Evolutionary conservation across 2,113 vertebrate genomes (phyloP).

Genomic region (Rhea americana): DNA sequence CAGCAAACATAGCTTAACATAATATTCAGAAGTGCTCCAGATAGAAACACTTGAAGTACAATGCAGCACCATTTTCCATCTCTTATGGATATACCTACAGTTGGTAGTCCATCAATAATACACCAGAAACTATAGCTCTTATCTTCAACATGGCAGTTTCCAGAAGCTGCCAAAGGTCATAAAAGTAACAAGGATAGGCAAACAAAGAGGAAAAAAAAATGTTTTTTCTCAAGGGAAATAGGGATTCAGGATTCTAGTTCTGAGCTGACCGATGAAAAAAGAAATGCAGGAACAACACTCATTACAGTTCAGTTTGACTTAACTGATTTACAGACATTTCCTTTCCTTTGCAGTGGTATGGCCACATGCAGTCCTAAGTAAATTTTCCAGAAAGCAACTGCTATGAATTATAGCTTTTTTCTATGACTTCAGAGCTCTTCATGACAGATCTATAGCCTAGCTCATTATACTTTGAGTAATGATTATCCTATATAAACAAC

Average conservation of each 20-base stretch:
- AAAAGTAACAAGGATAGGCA: neutral
- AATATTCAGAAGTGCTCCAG: neutral
- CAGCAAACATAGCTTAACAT: conserved; percentile 13
- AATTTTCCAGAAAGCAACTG: neutral
- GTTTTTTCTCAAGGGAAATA: neutral
- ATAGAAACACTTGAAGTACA: neutral
- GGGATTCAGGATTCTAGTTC: neutral
- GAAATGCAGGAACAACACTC: neutral
- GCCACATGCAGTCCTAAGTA: neutral
- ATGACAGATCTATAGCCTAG: neutral
- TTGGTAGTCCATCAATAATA: neutral
- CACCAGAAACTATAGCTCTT: neutral
- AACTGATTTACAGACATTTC: neutral
- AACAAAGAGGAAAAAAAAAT: neutral
- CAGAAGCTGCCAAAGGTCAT: neutral
- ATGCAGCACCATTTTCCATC: neutral
- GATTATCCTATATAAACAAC: neutral
- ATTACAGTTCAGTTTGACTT: neutral
- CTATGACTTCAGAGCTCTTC: neutral
- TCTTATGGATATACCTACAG: neutral
- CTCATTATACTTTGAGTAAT: neutral
- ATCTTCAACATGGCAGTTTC: neutral
- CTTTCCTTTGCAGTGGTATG: neutral
- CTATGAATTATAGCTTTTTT: neutral
- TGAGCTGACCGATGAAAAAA: neutral